A percentile compares a stretch with the other conserved stretches of the same genome.
These are phyloP conservation scores for Yponomeuta cagnagella DNA, from an alignment of 2,888 invertebrate species.

Conservation along the genomic window DNA sequence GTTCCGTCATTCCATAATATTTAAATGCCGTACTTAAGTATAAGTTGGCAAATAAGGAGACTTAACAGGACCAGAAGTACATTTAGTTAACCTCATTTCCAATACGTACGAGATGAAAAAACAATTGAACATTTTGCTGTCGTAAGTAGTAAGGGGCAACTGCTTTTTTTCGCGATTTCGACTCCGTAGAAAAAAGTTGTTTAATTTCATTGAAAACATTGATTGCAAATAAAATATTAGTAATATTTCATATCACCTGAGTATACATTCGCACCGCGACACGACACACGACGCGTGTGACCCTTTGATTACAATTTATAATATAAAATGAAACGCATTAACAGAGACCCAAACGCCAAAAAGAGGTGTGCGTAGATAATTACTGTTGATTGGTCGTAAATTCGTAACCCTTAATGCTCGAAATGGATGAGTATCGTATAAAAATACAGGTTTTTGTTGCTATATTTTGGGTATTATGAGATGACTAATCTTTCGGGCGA, in stretches of 20 bases:
- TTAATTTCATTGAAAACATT: too few relatives aligned
- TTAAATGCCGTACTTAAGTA: background rate
- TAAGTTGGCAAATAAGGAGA: background rate
- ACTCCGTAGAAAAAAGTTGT: too few relatives aligned
- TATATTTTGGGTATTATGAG: too few relatives aligned
- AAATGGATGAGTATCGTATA: too few relatives aligned
- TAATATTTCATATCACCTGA: background rate
- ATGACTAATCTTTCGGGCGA: too few relatives aligned
- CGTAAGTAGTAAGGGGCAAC: too few relatives aligned
- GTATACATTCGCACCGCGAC: background rate
- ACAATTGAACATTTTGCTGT: too few relatives aligned
- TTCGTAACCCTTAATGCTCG: background rate
- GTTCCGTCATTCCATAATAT: background rate
- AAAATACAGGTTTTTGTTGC: too few relatives aligned
- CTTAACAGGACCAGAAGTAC: background rate
- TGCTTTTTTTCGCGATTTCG: too few relatives aligned
- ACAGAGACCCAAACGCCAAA: background rate
- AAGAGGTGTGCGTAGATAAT: background rate
- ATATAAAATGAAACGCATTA: background rate
- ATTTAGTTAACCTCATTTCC: background rate
- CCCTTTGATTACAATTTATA: background rate
- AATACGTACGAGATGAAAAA: background rate
- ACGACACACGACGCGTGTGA: background rate
- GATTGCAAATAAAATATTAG: background rate
- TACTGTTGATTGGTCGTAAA: background rate